phyloP scores from a whole-genome alignment of 2,797 vertebrate species.

The Jordanella pulchra region DNA sequence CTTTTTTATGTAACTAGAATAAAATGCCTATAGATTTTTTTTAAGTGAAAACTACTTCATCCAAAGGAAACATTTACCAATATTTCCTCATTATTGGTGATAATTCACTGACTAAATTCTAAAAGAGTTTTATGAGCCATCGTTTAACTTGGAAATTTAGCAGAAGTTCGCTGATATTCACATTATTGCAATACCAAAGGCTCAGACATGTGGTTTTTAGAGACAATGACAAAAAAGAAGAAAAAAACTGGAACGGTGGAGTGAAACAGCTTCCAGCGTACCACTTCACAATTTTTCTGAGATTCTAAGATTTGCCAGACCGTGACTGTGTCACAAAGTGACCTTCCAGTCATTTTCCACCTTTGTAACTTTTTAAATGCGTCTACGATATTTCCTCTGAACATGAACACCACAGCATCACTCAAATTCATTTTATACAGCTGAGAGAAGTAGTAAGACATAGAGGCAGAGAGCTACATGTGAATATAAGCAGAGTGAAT shows the following conservation, averaged over 20 bases:
- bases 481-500: slow-evolving; percentile 17
- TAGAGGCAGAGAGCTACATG: background rate
- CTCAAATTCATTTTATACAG: background rate
- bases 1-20: too few species aligned
- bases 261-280: background rate
- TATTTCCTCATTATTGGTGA: too few species aligned
- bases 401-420: background rate
- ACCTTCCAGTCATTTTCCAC: slow-evolving; percentile 11
- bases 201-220: background rate
- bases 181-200: too few species aligned
- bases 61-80: too few species aligned
- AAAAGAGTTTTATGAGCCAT: too few species aligned
- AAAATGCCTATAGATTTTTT: too few species aligned
- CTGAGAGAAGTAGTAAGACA: background rate
- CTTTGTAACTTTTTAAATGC: background rate
- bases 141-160: too few species aligned
- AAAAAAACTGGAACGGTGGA: too few species aligned
- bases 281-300: background rate
- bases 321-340: background rate
- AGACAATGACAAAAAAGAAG: background rate
- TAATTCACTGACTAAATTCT: too few species aligned
- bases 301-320: background rate
- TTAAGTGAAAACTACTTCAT: too few species aligned
- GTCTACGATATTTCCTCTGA: background rate
- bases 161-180: too few species aligned